phyloP scores from a whole-genome alignment of 1,140 invertebrate genomes.

The Listronotus bonariensis region DNA sequence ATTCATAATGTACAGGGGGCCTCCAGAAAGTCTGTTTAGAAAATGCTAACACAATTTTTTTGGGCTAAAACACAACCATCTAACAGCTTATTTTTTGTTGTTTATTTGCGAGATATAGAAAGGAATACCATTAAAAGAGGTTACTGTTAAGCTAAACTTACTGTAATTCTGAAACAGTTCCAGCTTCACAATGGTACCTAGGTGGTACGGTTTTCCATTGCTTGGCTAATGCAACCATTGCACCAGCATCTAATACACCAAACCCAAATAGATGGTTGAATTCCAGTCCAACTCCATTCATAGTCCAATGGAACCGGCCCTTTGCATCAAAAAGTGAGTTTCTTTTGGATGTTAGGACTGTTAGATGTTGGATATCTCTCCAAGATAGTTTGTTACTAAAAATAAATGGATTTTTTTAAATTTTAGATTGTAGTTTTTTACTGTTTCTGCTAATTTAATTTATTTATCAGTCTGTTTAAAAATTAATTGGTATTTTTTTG shows the following conservation, averaged over 20 bases:
- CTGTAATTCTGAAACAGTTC: conserved; percentile 76
- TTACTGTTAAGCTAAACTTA: conserved; percentile 59
- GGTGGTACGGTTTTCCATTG: conserved; percentile 97
- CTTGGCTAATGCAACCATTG: conserved; percentile 94
- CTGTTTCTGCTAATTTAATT: too few species aligned
- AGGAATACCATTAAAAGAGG: background rate
- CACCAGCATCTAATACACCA: conserved; percentile 96
- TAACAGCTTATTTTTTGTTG: too few species aligned
- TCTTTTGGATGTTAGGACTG: conserved; percentile 96
- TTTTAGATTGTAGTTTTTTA: too few species aligned
- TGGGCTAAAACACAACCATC: too few species aligned
- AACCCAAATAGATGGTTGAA: conserved; percentile 99
- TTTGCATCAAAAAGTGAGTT: conserved; percentile 98
- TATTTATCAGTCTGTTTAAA: too few species aligned
- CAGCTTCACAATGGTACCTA: conserved; percentile 95
- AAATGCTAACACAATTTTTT: too few species aligned
- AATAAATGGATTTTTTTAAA: conserved; percentile 34
- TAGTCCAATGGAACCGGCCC: conserved; percentile 95
- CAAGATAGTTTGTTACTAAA: conserved; percentile 86
- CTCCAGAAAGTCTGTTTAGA: too few species aligned
- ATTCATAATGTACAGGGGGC: too few species aligned
- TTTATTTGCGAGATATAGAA: too few species aligned
- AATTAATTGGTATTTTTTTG: too few species aligned
- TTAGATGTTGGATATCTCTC: conserved; percentile 98
- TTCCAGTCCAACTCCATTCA: conserved; percentile 98